Conservation (phyloP, 2,113 vertebrate genomes). For the Sinocyclocheilus anshuiensis region DNA sequence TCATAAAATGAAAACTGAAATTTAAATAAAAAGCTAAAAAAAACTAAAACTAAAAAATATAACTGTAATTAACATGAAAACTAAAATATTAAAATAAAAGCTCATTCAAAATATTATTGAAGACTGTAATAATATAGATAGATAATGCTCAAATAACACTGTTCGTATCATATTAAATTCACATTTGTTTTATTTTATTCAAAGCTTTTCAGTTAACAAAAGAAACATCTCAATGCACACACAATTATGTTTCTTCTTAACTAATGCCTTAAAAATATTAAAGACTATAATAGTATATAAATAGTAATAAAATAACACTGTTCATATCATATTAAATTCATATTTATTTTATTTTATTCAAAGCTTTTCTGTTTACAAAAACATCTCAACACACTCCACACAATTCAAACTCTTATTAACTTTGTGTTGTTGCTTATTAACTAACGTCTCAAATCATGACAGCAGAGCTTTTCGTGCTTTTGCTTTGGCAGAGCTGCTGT, state of each 20-base stretch:
- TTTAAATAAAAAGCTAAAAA: background rate
- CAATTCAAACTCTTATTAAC: background rate
- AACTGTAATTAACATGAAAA: background rate
- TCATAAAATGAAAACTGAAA: background rate
- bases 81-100: background rate
- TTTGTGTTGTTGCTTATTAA: background rate
- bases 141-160: background rate
- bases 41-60: too few relatives aligned
- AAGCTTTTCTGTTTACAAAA: background rate
- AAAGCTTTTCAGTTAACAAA: background rate
- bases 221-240: background rate
- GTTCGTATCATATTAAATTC: background rate
- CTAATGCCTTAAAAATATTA: background rate
- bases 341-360: background rate
- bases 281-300: background rate
- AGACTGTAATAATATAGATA: background rate
- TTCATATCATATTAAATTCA: background rate
- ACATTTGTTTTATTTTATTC: background rate
- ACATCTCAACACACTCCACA: background rate
- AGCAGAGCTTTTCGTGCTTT: background rate
- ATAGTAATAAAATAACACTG: background rate
- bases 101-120: background rate
- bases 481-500: background rate
- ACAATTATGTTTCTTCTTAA: too few relatives aligned
- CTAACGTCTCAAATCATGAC: background rate